These are phyloP conservation scores for Notospermus geniculatus DNA, from an alignment of 1,140 invertebrate species.

Conservation along the genomic window DNA sequence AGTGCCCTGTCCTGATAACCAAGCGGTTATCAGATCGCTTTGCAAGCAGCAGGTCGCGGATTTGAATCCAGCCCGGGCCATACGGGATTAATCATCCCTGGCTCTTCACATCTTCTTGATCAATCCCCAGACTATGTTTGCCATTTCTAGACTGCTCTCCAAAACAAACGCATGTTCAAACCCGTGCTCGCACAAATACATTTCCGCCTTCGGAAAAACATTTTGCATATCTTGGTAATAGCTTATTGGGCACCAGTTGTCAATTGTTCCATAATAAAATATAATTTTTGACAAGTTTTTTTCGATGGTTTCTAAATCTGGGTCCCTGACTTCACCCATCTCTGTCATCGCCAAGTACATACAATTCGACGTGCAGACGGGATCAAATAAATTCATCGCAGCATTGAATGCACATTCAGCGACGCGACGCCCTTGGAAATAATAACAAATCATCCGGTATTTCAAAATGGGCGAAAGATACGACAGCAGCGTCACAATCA, in stretches of 20 bases:
- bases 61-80: too few species aligned
- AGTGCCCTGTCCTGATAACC: too few species aligned
- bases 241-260: slow-evolving; percentile 72
- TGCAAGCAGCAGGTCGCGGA: too few species aligned
- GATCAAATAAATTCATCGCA: slow-evolving; percentile 45
- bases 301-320: slow-evolving; percentile 50
- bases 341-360: slow-evolving; percentile 56
- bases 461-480: slow-evolving; percentile 59
- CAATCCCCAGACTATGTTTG: slow-evolving; percentile 48
- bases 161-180: slow-evolving; percentile 77
- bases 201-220: slow-evolving; percentile 64
- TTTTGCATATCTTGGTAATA: slow-evolving; percentile 66
- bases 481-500: slow-evolving; percentile 63
- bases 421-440: slow-evolving; percentile 35
- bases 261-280: slow-evolving; percentile 73
- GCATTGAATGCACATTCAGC: slow-evolving; percentile 48
- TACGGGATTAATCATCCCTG: too few species aligned
- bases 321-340: slow-evolving; percentile 50
- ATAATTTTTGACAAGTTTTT: slow-evolving; percentile 60
- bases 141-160: slow-evolving; percentile 62
- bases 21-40: too few species aligned
- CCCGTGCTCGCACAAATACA: slow-evolving; percentile 65
- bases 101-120: slow-evolving; percentile 14
- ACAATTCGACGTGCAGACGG: slow-evolving; percentile 54
- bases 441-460: slow-evolving; percentile 38